phyloP scores from a whole-genome alignment of 2,888 invertebrate genomes.

The Caenorhabditis japonica region DNA sequence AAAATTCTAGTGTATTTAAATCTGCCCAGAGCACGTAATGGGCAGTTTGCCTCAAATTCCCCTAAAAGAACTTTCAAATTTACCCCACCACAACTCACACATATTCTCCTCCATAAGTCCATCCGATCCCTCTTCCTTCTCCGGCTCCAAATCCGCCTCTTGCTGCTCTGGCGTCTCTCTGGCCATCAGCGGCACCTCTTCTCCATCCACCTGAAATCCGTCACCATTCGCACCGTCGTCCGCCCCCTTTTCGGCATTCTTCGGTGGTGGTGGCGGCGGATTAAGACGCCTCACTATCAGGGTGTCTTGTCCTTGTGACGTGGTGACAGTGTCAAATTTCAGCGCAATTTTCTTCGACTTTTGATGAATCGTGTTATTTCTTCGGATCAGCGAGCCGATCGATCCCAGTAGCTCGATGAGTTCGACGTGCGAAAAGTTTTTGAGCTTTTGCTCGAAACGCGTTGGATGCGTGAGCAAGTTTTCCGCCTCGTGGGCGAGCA shows the following conservation, averaged over 20 bases:
- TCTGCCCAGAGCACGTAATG: too few relatives aligned
- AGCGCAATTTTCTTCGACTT: too few relatives aligned
- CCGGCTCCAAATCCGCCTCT: slow-evolving; percentile 4
- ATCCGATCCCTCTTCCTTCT: background rate
- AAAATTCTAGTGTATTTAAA: too few relatives aligned
- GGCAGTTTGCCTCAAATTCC: too few relatives aligned
- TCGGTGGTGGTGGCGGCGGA: too few relatives aligned
- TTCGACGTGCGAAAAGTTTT: slow-evolving; percentile 22
- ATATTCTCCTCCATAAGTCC: slow-evolving; percentile 15
- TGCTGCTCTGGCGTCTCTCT: slow-evolving; percentile 19
- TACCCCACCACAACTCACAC: slow-evolving; percentile 15
- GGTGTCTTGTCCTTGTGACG: too few relatives aligned
- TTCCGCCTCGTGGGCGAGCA: slow-evolving; percentile 8
- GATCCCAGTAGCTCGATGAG: slow-evolving; percentile 19
- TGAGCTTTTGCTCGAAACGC: slow-evolving; percentile 25
- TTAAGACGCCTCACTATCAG: too few relatives aligned
- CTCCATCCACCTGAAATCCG: slow-evolving; percentile 9
- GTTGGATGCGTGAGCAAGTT: slow-evolving; percentile 19
- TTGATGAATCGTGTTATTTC: background rate
- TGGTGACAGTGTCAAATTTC: too few relatives aligned
- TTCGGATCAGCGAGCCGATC: slow-evolving; percentile 10
- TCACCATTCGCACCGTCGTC: too few relatives aligned
- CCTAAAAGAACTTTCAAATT: too few relatives aligned
- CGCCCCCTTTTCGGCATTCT: too few relatives aligned
- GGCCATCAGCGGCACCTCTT: slow-evolving; percentile 14